These are phyloP conservation scores for Athalia cordata DNA, from an alignment of 2,888 invertebrate species.

Conservation along the genomic window DNA sequence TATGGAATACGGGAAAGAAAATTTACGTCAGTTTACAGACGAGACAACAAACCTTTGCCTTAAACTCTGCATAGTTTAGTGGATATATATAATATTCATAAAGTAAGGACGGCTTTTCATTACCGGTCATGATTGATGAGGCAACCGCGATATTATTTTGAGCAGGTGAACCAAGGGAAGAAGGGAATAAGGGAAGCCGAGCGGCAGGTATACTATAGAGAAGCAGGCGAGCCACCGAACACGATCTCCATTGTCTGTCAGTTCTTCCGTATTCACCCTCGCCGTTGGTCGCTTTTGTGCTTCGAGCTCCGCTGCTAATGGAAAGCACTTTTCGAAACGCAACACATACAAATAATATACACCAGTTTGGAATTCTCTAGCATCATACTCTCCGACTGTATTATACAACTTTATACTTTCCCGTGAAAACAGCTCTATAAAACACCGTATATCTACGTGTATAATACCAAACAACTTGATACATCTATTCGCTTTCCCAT, in stretches of 20 bases:
- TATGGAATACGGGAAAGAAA: conserved; percentile 17
- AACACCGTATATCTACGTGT: too few relatives aligned
- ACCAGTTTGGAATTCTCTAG: conserved; percentile 9
- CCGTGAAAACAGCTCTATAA: too few relatives aligned
- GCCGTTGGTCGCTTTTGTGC: conserved; percentile 50
- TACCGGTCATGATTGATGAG: conserved; percentile 47
- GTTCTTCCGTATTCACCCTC: conserved; percentile 59
- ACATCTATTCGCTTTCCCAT: too few relatives aligned
- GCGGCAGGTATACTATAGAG: background rate
- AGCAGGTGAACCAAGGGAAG: conserved; percentile 36
- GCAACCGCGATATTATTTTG: conserved; percentile 46
- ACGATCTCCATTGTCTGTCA: conserved; percentile 46
- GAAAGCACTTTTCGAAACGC: conserved; percentile 68
- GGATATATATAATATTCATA: conserved; percentile 37
- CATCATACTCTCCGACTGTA: background rate
- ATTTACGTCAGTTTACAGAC: conserved; percentile 5
- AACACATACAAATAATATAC: conserved; percentile 43
- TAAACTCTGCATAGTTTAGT: conserved; percentile 42
- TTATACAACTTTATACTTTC: too few relatives aligned
- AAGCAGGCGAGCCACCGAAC: conserved; percentile 37
- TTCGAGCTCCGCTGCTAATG: conserved; percentile 60
- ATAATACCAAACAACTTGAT: too few relatives aligned
- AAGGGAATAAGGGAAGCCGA: background rate
- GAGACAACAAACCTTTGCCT: conserved; percentile 28
- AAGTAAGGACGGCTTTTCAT: conserved; percentile 47